Base-by-base conservation (phyloP, 2,113 vertebrate genomes). In the Chlamydotis undulata region DNA sequence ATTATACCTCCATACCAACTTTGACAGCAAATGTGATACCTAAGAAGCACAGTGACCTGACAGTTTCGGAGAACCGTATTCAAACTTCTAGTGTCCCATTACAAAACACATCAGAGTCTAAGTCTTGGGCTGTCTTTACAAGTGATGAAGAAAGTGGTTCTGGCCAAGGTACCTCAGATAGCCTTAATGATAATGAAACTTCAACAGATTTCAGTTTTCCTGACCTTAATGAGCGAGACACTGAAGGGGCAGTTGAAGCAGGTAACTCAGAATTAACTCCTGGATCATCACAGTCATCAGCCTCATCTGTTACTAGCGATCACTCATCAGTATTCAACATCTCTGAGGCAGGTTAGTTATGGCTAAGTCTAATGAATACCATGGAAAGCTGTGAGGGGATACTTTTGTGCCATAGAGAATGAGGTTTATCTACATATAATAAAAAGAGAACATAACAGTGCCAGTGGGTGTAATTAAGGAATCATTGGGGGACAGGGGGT, bases 171-270 rank as follows among this genome's bases (percentile, higher is more conserved):
- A 92, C 97, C 47, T 97, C 98, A 88, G 99, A 99, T 93, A 98
- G 97, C 97, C 98, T 98, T 96, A 99, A 98, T n/a, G 99, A 99
- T 98, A 99, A 99, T 5, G 99, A 99, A 98, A 99, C 99, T 7
- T 99, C 99, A 86, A 99, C 99, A 96, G 99, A 99, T 98, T 99
- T 99, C 98, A 99, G 98, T 98, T 99, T 99, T 96, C 97, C 99
- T 90, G 99, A 99, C 79, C 97, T 96, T 93, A 98, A 98, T 74
- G 99, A 99, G 91, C 98, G 92, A 97, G 98, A 98, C 93, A 96
- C 97, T 94, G 98, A 98, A 94, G 97, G 98, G 97, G 96, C 98
- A 95, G 96, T 97, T 94, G 98, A 98, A 95, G 98, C 98, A 99
- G 99, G 98, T 99, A 99, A 99, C 97, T 97, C 98, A 97, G 97